Base-by-base conservation (phyloP, 2,888 invertebrate genomes). In the Caenorhabditis sp. region DNA sequence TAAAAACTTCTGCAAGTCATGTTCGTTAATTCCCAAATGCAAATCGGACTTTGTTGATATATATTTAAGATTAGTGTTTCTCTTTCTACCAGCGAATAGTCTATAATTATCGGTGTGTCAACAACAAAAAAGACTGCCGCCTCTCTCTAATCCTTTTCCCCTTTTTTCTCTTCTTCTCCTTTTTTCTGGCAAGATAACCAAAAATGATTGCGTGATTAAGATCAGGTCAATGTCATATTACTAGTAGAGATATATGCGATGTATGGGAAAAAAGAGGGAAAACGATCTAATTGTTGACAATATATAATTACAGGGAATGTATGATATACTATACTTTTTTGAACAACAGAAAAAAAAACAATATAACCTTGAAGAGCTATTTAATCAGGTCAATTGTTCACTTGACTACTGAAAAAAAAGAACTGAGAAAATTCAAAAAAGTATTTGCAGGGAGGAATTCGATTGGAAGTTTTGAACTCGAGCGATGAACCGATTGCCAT, bases 401-500 rank as follows among this genome's bases (percentile, higher is more conserved):
- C n/a, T 54, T 26, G 49, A 63, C 36, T 51, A 1, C 51, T 8
- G 12, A 43, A 19, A 26, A 59, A 17, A n/a, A n/a, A n/a, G n/a
- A n/a, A n/a, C n/a, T n/a, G 14, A 62, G 8, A 50, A 49, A 27
- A 55, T 37, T 55, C 26, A 57, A 63, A 58, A 51, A 54, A 27
- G 36, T 31, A 58, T 23, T 63, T 37, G 36, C 89, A 95, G 95
- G 96, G 96, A 79, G 95, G 95, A 61, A 95, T 93, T 88, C 93
- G 93, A 86, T 90, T 96, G 69, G 93, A 95, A 88, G 91, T 97
- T 66, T 89, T 96, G 85, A 95, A 95, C 88, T 91, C 92, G 69
- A 90, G 93, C 78, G 94, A 95, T 87, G 91, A 94, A 83, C 94
- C 94, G 10, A 91, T 95, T 21, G 89, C 94, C 83, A 94, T 93